Percentiles rank a stretch among this genome's conserved stretches.
These are phyloP conservation scores for Malurus leucopterus DNA, from an alignment of 2,797 vertebrate genomes.

Conservation along the genomic window DNA sequence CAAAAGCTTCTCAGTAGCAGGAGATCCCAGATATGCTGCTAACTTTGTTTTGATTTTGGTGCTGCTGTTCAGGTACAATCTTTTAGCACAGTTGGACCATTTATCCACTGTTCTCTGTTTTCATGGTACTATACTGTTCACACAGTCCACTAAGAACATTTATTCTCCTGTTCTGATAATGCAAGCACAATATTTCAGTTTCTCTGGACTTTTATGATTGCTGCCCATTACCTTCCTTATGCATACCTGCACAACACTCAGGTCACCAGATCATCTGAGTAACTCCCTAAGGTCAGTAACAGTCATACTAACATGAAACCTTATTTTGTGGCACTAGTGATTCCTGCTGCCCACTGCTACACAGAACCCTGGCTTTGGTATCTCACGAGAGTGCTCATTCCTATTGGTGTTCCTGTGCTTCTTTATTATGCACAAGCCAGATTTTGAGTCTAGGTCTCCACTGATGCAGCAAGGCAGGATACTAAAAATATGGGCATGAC, in stretches of 20 bases:
- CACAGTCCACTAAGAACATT: not conserved
- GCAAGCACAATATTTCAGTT: not conserved
- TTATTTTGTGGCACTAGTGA: not conserved
- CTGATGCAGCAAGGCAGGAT: not conserved
- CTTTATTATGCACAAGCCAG: not conserved
- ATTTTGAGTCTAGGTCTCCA: not conserved
- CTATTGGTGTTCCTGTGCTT: not conserved
- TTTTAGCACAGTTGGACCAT: not conserved
- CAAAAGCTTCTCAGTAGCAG: not conserved
- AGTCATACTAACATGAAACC: not conserved
- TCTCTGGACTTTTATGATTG: not conserved
- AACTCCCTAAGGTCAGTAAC: not conserved
- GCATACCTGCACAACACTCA: not conserved
- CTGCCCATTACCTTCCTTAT: not conserved
- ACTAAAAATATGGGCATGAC: not conserved
- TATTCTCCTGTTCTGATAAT: not conserved
- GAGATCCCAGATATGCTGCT: not conserved
- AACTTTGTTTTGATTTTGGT: not conserved
- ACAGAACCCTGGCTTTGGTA: not conserved
- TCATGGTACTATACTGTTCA: not conserved
- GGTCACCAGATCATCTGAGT: not conserved
- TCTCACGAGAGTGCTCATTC: not conserved
- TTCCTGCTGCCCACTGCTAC: not conserved
- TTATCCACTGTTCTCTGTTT: not conserved
- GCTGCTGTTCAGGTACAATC: not conserved